Percentiles rank a stretch among this genome's conserved stretches.
phyloP scores from a whole-genome alignment of 2,113 vertebrate genomes.

The Ptychochromis oligacanthus region DNA sequence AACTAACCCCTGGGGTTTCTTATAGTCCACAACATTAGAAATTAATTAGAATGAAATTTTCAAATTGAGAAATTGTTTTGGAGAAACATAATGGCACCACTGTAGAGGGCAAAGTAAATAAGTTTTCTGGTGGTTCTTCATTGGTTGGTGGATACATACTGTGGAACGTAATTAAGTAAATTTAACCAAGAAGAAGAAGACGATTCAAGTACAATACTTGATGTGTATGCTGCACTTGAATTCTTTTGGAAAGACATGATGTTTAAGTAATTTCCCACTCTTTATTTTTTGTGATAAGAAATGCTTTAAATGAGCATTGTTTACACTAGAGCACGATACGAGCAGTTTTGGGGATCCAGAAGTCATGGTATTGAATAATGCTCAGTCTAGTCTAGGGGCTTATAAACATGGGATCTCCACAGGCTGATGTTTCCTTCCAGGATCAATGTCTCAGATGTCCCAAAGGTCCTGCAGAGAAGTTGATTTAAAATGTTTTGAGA shows the following conservation, averaged over 20 bases:
- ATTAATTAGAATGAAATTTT: background rate
- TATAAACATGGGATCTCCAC: background rate
- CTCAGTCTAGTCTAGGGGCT: background rate
- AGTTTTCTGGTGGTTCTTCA: background rate
- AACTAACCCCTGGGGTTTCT: background rate
- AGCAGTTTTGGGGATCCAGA: background rate
- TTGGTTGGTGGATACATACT: background rate
- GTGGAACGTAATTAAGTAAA: rapidly evolving
- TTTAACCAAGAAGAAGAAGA: background rate
- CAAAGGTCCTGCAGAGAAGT: conserved; percentile 19
- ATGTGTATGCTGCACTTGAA: too few relatives aligned
- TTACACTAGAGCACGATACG: background rate
- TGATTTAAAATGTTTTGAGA: conserved; percentile 2
- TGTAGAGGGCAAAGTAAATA: background rate
- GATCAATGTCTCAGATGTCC: background rate
- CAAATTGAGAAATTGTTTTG: background rate
- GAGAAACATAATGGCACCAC: background rate
- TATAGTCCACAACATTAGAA: background rate
- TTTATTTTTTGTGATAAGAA: background rate
- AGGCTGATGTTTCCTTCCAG: background rate
- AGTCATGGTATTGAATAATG: background rate
- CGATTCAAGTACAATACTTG: background rate
- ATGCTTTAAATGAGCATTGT: background rate
- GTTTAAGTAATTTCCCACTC: background rate
- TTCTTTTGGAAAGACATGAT: too few relatives aligned